A percentile compares a stretch with the other conserved stretches of the same genome.
phyloP scores from a whole-genome alignment of 2,113 vertebrate genomes.

The Nothobranchius kuhntae region DNA sequence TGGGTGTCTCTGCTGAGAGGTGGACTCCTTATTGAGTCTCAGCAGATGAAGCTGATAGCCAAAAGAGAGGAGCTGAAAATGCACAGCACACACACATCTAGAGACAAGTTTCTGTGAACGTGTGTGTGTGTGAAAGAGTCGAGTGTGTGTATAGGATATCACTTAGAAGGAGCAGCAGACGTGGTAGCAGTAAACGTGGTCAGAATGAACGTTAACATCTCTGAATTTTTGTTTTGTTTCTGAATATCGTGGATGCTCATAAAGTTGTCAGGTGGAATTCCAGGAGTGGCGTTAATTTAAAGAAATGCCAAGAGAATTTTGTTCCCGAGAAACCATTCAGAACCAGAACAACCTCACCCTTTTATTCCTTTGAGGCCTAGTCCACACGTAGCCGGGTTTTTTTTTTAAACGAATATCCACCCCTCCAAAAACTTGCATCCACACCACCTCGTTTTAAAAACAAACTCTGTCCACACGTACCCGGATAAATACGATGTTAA shows the following conservation, averaged over 20 bases:
- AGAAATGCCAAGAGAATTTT: slow-evolving; percentile 8
- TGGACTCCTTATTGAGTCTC: slow-evolving; percentile 48
- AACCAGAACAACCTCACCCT: slow-evolving; percentile 56
- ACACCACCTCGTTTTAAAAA: no score
- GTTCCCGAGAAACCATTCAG: slow-evolving; percentile 5
- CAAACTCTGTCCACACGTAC: no score
- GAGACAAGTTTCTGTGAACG: slow-evolving; percentile 26
- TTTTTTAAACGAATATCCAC: no score
- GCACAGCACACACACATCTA: slow-evolving; percentile 54
- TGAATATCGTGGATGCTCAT: neutral
- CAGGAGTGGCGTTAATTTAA: neutral
- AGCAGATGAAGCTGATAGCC: slow-evolving; percentile 63
- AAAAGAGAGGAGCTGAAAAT: slow-evolving; percentile 66
- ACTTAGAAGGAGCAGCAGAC: slow-evolving; percentile 10
- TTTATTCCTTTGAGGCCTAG: slow-evolving; percentile 30
- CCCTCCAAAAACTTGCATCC: slow-evolving; percentile 1
- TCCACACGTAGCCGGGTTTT: no score
- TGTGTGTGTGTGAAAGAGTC: neutral
- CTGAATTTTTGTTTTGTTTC: neutral
- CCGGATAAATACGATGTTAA: no score
- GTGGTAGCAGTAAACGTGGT: slow-evolving; percentile 31
- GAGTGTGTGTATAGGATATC: slow-evolving; percentile 16
- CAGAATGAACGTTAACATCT: neutral
- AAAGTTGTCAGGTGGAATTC: slow-evolving; percentile 25
- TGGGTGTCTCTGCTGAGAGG: slow-evolving; percentile 21